Evolutionary conservation across 2,888 invertebrate genomes (phyloP), one percentile per base, ranked within the genome.

Genomic region (Stramonita haemastoma): DNA sequence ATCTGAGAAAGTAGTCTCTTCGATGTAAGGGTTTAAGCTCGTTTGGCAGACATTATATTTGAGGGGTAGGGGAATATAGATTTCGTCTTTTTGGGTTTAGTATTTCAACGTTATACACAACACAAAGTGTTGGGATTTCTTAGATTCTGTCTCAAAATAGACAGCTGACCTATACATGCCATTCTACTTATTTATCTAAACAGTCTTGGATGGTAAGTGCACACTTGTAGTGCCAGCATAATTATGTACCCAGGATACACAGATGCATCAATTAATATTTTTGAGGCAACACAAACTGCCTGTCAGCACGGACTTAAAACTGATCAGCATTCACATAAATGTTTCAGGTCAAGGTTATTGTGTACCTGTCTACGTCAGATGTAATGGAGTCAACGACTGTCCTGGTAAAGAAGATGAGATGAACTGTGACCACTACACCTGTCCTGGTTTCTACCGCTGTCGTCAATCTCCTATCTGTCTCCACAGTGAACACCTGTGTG

Each of bases 281-380:
- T 17, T 22, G 66, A 66, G 26, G 66, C 66, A 66, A 66, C 19
- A 13, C 66, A 66, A 66, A 66, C 13, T 66, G 17, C 66, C 66
- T 2, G 66, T 66, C 26, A 22, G 66, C 66, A 17, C 13, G 26
- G 66, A 66, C 26, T 66, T 13, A 22, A 22, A 26, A 17, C 13
- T 66, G 19, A 4, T 66, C 4, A 6, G 19, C 26, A 17, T 13
- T 66, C 2, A 66, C 17, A 22, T 17, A 66, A 22, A 66, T 66
- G 17, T 83, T 83, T 83, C 81, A 19, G 85, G 60, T 60, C 85
- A 86, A 0, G 90, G 90, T 22, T 90, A 88, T 60, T 90, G 90
- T 73, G 84, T 90, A 19, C 90, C 90, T 8, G 88, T 90, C 46
- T 90, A 90, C 73, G 85, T 90, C 87, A 87, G 90, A 77, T 90